Evolutionary conservation across 1,140 invertebrate genomes (phyloP), one percentile per base, ranked within the genome.

Genomic region (Drosophila nigromelanica): DNA sequence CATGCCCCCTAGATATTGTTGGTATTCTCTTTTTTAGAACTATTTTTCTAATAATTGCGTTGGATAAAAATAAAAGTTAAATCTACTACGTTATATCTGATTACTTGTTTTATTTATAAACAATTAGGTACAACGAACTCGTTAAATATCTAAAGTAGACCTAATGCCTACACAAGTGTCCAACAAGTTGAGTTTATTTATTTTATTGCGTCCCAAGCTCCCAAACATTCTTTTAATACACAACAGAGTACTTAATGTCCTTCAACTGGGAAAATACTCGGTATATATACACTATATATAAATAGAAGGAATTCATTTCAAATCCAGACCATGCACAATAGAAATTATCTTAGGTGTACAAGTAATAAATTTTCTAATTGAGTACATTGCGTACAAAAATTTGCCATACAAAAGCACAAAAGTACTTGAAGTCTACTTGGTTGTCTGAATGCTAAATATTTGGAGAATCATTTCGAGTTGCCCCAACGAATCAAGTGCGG

Each of bases 351-450:
- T 66, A 51, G 52, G 52, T 72, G 52, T 51, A 66, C 61, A 71
- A 56, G 45, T 51, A 51, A 72, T 72, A 52, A 72, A 58, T 47
- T 67, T 72, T 66, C 45, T 72, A 66, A 72, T 72, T 72, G 54
- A 66, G 52, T 52, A 58, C 43, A 58, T 30, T 51, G 54, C 45
- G 62, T 30, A 50, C 50, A 56, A 66, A 37, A 37, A n/a, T 39
- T 51, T 37, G 6, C 10, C 56, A 8, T 10, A n/a, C 14, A 18
- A 33, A 43, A 35, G 27, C 30, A 37, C 37, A 43, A 21, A 48
- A 51, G 37, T 40, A 51, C 47, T 51, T 64, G 52, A 64, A 56
- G 60, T 55, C 43, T 35, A 33, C 55, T 63, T 43, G 30, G 15
- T 10, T 52, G 40, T 47, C 60, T 60, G 37, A 39, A 40, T 60